Evolutionary conservation across 2,113 vertebrate genomes (phyloP).

Genomic region (Alectura lathami): DNA sequence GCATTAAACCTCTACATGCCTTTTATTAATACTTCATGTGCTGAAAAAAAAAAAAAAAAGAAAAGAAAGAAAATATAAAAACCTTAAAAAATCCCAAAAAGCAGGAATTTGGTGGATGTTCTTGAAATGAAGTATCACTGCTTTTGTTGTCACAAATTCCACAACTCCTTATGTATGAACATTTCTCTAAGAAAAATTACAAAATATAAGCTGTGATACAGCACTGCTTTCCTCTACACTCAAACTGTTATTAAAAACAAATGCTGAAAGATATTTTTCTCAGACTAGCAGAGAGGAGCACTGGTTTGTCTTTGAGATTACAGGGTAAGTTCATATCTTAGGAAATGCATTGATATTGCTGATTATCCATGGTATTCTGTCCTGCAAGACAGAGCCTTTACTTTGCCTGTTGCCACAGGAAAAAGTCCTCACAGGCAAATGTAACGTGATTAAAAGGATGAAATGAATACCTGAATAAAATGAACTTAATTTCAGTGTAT

Average conservation of each 20-base stretch:
- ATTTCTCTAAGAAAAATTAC: background rate
- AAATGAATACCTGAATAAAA: conserved; percentile 5
- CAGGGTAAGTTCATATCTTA: background rate
- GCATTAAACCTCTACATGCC: background rate
- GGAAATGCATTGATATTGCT: background rate
- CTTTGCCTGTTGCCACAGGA: background rate
- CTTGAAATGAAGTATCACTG: background rate
- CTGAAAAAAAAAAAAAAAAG: conserved; percentile 11
- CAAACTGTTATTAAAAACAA: background rate
- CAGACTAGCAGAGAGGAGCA: background rate
- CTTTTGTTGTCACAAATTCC: background rate
- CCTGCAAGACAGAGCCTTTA: background rate
- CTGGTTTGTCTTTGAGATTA: background rate
- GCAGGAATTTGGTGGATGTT: background rate
- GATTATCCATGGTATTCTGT: background rate
- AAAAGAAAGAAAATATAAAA: background rate
- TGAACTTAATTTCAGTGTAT: background rate
- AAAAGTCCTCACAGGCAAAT: background rate
- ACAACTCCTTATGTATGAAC: background rate
- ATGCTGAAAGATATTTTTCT: background rate
- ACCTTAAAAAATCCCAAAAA: background rate
- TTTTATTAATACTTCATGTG: conserved; percentile 17
- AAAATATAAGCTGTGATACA: background rate
- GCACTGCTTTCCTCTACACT: background rate
- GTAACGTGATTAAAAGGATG: background rate